These are phyloP conservation scores for Pseudochaenichthys georgianus DNA, from an alignment of 2,797 vertebrate genomes.

Conservation along the genomic window DNA sequence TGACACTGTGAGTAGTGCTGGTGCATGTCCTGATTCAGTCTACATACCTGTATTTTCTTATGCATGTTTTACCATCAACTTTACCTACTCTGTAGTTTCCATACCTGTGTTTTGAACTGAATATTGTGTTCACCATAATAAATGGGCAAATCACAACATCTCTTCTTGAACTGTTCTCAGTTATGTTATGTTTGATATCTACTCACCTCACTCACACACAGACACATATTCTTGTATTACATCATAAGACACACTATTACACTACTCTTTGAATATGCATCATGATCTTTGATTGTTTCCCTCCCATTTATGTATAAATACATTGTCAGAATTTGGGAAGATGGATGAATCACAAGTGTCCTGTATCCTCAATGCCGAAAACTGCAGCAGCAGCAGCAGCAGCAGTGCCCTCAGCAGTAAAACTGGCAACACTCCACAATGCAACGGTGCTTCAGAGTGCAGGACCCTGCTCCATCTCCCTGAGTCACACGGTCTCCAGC, in stretches of 20 bases:
- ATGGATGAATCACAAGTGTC: conserved; percentile 67
- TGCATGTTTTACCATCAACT: neutral
- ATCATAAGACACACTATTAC: neutral
- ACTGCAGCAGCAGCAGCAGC: conserved; percentile 28
- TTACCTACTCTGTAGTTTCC: neutral
- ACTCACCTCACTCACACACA: neutral
- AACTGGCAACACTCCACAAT: conserved; percentile 74
- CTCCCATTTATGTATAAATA: neutral
- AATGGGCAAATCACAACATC: conserved; percentile 7
- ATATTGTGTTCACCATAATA: neutral
- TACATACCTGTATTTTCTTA: neutral
- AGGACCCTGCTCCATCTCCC: conserved; percentile 86
- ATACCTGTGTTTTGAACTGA: neutral
- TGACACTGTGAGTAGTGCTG: conserved; percentile 65
- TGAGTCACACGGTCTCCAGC: conserved; percentile 92
- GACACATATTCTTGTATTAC: neutral
- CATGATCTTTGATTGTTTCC: neutral
- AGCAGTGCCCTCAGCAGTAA: conserved; percentile 44
- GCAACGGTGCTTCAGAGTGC: conserved; percentile 85
- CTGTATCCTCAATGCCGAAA: conserved; percentile 21
- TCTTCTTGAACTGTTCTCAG: conserved; percentile 2
- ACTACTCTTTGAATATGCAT: neutral
- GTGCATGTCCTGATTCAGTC: conserved; percentile 18
- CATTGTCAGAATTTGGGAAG: conserved; percentile 23
- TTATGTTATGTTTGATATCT: neutral